These are phyloP conservation scores for Machimus rusticus DNA, from an alignment of 2,888 invertebrate species.

Conservation along the genomic window DNA sequence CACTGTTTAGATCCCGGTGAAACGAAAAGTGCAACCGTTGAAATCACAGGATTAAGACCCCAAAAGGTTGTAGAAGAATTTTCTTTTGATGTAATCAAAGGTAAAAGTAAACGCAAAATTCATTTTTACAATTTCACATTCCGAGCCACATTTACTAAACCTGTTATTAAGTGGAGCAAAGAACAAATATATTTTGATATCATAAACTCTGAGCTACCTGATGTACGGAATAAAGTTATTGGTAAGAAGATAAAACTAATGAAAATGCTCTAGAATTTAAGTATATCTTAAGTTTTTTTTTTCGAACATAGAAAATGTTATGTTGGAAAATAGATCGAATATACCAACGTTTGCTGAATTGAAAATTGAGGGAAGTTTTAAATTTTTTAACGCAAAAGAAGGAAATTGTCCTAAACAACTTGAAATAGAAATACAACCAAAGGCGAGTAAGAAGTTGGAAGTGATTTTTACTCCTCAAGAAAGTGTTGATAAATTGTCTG, in stretches of 20 bases:
- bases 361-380: constrained; percentile 24
- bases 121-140: neutral
- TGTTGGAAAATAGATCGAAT: neutral
- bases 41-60: neutral
- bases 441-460: constrained; percentile 6
- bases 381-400: neutral
- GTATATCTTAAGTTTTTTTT: neutral
- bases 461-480: constrained; percentile 29
- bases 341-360: neutral
- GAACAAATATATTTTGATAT: neutral
- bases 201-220: neutral
- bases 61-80: constrained; percentile 20
- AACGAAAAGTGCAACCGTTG: neutral
- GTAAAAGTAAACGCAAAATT: neutral
- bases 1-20: neutral
- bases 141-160: constrained; percentile 4
- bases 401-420: neutral
- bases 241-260: neutral
- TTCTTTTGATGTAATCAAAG: neutral
- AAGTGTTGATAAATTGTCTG: neutral
- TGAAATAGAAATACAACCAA: constrained; percentile 7
- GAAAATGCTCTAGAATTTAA: neutral
- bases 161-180: constrained; percentile 24
- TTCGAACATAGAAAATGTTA: neutral
- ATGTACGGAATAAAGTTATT: neutral